These are phyloP conservation scores for Platyscapa corneri DNA, from an alignment of 1,140 invertebrate species.

Conservation along the genomic window DNA sequence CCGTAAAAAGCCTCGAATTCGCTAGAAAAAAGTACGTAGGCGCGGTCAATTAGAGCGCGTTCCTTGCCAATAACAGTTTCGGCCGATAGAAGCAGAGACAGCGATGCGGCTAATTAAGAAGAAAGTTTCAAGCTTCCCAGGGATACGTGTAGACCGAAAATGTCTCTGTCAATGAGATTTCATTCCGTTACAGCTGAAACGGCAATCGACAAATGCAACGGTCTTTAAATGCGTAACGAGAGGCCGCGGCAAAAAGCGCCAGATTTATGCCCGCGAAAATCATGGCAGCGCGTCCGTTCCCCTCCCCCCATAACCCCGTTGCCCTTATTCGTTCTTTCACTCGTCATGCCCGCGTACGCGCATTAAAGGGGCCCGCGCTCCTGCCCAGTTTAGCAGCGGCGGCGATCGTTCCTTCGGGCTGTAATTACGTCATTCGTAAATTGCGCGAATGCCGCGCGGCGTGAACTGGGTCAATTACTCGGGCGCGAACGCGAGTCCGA, in stretches of 20 bases:
- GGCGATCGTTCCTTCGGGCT: constrained; percentile 30
- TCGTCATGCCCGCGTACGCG: constrained; percentile 7
- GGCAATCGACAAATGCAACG: constrained; percentile 20
- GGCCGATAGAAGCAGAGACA: constrained; percentile 3
- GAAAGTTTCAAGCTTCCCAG: background rate
- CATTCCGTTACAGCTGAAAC: background rate
- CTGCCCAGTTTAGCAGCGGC: constrained; percentile 33
- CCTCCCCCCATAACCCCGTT: background rate
- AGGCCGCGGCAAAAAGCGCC: constrained; percentile 15
- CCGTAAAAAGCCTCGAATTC: background rate
- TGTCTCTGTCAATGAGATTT: constrained; percentile 38
- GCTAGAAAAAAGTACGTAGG: background rate
- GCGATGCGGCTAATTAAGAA: constrained; percentile 1
- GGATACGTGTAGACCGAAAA: constrained; percentile 36
- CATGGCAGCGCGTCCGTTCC: no score
- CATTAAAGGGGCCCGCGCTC: background rate
- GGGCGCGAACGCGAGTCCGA: constrained; percentile 31
- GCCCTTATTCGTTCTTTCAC: constrained; percentile 52
- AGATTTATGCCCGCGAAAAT: constrained; percentile 50
- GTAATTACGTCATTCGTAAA: constrained; percentile 55
- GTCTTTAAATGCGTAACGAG: background rate
- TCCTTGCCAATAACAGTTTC: no score
- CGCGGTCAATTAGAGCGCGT: background rate
- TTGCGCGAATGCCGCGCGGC: constrained; percentile 53
- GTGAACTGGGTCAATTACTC: constrained; percentile 59